phyloP scores from a whole-genome alignment of 2,888 invertebrate genomes.

The Ametastegia equiseti region DNA sequence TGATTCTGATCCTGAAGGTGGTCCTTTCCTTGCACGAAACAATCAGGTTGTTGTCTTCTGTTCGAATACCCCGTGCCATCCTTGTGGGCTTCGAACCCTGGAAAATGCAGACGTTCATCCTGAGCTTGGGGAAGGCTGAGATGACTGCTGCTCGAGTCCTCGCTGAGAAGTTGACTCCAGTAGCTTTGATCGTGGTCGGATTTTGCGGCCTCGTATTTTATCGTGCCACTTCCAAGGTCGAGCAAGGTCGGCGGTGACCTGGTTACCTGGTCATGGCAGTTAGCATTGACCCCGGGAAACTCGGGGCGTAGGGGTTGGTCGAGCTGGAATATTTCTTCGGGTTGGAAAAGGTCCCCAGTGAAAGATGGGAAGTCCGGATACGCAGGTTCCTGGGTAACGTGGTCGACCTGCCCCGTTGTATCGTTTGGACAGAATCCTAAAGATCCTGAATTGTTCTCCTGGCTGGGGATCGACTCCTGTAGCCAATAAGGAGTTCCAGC shows the following conservation, averaged over 20 bases:
- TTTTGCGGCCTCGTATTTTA: conserved; percentile 79
- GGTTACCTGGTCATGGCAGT: conserved; percentile 75
- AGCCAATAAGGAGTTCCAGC: conserved; percentile 70
- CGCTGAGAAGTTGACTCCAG: conserved; percentile 73
- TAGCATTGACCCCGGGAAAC: conserved; percentile 73
- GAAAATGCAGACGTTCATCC: conserved; percentile 73
- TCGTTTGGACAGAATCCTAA: conserved; percentile 71
- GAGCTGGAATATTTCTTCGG: conserved; percentile 87
- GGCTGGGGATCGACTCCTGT: conserved; percentile 75
- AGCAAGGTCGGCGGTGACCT: conserved; percentile 85
- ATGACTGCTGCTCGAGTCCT: conserved; percentile 73
- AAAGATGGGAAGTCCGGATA: conserved; percentile 78
- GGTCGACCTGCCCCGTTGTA: conserved; percentile 73
- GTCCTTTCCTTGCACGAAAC: conserved; percentile 60
- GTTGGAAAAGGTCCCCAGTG: conserved; percentile 84
- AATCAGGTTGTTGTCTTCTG: conserved; percentile 55
- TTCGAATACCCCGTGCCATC: conserved; percentile 47
- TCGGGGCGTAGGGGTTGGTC: conserved; percentile 85
- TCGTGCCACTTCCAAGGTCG: conserved; percentile 86
- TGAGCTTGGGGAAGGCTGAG: conserved; percentile 76
- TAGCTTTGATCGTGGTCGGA: conserved; percentile 73
- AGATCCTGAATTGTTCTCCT: conserved; percentile 63
- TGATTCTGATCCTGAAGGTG: conserved; percentile 58
- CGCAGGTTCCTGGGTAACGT: conserved; percentile 71
- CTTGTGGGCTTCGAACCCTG: conserved; percentile 66